Evolutionary conservation across 1,140 invertebrate species (phyloP).

Genomic region (Zaprionus taronus): DNA sequence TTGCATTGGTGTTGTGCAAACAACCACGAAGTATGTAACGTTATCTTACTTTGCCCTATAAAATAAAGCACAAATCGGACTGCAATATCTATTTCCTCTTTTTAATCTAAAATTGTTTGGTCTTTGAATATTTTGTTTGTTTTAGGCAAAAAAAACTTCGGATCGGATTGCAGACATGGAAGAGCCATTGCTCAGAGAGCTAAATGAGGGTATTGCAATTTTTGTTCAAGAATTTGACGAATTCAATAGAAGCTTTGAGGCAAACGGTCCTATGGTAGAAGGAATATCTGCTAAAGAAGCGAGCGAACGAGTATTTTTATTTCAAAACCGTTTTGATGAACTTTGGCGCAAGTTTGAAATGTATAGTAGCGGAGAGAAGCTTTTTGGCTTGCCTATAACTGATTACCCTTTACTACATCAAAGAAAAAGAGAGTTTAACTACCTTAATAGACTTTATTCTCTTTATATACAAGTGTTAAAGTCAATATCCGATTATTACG

Average conservation of each 20-base stretch:
- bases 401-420: constrained; percentile 92
- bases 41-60: too few relatives aligned
- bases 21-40: too few relatives aligned
- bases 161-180: constrained; percentile 91
- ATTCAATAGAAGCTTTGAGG: constrained; percentile 91
- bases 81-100: too few relatives aligned
- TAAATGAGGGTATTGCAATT: constrained; percentile 89
- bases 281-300: constrained; percentile 93
- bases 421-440: constrained; percentile 92
- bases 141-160: constrained; percentile 89
- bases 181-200: constrained; percentile 89
- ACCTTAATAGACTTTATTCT: constrained; percentile 92
- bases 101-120: too few relatives aligned
- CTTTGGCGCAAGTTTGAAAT: constrained; percentile 91
- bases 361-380: constrained; percentile 91
- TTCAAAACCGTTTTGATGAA: constrained; percentile 92
- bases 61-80: too few relatives aligned
- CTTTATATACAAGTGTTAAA: constrained; percentile 93
- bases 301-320: constrained; percentile 91
- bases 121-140: not conserved
- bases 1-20: too few relatives aligned
- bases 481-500: constrained; percentile 93
- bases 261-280: constrained; percentile 92
- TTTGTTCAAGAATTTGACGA: constrained; percentile 89
- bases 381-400: constrained; percentile 92